phyloP scores from a whole-genome alignment of 1,140 invertebrate species.

The Caenorhabditis brenneri region DNA sequence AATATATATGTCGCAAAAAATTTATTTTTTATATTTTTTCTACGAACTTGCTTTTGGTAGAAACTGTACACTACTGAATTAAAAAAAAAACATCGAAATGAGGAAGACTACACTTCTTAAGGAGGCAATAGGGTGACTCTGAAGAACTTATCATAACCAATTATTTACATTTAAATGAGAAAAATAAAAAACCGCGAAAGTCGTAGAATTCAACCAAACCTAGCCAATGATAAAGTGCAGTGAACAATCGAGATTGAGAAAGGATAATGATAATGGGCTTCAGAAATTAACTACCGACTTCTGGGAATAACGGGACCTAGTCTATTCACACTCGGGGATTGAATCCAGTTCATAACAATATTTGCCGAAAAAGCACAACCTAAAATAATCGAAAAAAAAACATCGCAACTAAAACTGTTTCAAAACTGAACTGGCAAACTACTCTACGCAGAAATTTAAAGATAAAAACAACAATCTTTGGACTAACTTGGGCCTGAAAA shows the following conservation, averaged over 20 bases:
- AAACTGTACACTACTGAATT: too few relatives aligned
- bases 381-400: background rate
- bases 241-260: background rate
- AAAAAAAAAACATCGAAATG: too few relatives aligned
- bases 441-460: background rate
- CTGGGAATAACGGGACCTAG: background rate
- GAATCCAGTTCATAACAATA: background rate
- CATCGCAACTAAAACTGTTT: background rate
- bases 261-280: background rate
- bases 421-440: background rate
- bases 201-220: background rate
- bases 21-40: background rate
- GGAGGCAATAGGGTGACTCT: background rate
- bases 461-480: background rate
- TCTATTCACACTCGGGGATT: slow-evolving; percentile 26
- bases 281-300: background rate
- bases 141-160: background rate
- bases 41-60: too few relatives aligned
- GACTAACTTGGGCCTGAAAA: background rate
- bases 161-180: slow-evolving; percentile 40
- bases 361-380: background rate
- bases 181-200: background rate
- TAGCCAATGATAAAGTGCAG: slow-evolving; percentile 25
- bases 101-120: background rate
- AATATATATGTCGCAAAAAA: background rate